Evolutionary conservation across 2,888 invertebrate genomes (phyloP).

Genomic region (Chelonus formosanus): DNA sequence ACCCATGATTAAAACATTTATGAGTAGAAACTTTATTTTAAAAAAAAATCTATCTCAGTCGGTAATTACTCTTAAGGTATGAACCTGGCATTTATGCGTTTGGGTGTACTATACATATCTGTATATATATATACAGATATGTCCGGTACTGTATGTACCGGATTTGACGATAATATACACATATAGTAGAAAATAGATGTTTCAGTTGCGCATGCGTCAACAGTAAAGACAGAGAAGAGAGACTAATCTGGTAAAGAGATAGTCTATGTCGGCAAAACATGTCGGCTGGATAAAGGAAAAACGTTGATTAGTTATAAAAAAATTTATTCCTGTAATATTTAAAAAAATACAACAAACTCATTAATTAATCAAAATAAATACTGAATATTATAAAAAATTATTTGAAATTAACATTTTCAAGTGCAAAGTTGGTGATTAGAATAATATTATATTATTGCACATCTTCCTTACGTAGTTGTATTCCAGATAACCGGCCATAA

Average conservation of each 20-base stretch:
- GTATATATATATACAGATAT: too few species aligned
- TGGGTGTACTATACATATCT: too few species aligned
- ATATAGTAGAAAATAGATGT: too few species aligned
- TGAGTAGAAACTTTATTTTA: too few species aligned
- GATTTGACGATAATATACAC: too few species aligned
- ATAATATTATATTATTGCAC: constrained; percentile 33
- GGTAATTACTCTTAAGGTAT: too few species aligned
- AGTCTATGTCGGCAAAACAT: constrained; percentile 52
- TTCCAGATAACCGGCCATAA: constrained; percentile 42
- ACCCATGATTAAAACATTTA: too few species aligned
- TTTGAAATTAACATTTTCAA: constrained; percentile 5
- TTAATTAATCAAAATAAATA: not conserved
- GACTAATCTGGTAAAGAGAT: too few species aligned
- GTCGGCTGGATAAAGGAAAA: constrained; percentile 55
- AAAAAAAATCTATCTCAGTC: too few species aligned
- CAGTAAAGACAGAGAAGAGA: too few species aligned
- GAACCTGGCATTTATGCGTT: too few species aligned
- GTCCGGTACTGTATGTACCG: too few species aligned
- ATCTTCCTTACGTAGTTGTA: constrained; percentile 35
- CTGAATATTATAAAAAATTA: not conserved
- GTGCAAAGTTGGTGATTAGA: not conserved
- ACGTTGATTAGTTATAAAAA: constrained; percentile 56
- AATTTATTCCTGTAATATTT: constrained; percentile 35
- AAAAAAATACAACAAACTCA: constrained; percentile 40
- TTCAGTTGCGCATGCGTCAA: constrained; percentile 47